Evolutionary conservation across 2,888 invertebrate genomes (phyloP).

Genomic region (Drosophila trichaetosa): DNA sequence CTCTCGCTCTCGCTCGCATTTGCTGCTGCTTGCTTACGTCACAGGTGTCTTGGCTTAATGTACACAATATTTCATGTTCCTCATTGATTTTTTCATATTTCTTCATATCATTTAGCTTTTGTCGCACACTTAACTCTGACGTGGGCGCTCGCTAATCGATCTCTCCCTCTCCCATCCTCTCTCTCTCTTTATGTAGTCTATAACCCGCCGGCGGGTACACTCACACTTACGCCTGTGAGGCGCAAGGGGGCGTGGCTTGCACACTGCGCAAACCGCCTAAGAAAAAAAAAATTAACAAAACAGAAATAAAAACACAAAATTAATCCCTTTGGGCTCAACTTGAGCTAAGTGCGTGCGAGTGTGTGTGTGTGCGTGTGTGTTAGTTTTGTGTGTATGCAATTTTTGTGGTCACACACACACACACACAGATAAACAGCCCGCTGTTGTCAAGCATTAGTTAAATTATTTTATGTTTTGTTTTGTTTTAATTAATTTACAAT

Average conservation of each 20-base stretch:
- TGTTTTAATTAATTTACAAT: constrained; percentile 45
- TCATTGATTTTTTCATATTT: constrained; percentile 19
- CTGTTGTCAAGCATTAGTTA: constrained; percentile 17
- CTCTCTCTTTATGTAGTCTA: constrained; percentile 36
- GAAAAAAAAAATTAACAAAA: constrained; percentile 20
- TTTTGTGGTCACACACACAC: neutral
- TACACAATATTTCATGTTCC: constrained; percentile 16
- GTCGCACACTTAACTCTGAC: constrained; percentile 28
- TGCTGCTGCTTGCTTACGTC: constrained; percentile 2
- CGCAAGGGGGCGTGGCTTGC: constrained; percentile 58
- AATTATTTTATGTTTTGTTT: constrained; percentile 6
- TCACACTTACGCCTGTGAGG: constrained; percentile 41
- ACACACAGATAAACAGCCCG: constrained; percentile 11
- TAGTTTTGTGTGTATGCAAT: constrained; percentile 15
- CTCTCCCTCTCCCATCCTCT: neutral
- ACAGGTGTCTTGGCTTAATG: constrained; percentile 29
- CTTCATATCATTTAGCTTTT: constrained; percentile 50
- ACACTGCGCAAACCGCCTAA: constrained; percentile 48
- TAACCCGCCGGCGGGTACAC: constrained; percentile 78
- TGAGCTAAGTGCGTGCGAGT: constrained; percentile 22
- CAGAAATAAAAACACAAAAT: constrained; percentile 32
- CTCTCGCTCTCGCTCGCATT: constrained; percentile 21
- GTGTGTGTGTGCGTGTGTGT: constrained; percentile 15
- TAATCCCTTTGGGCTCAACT: constrained; percentile 45
- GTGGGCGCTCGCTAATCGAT: constrained; percentile 5